A percentile compares a stretch with the other conserved stretches of the same genome.
phyloP scores from a whole-genome alignment of 2,888 invertebrate genomes.

The Gari tellinella region DNA sequence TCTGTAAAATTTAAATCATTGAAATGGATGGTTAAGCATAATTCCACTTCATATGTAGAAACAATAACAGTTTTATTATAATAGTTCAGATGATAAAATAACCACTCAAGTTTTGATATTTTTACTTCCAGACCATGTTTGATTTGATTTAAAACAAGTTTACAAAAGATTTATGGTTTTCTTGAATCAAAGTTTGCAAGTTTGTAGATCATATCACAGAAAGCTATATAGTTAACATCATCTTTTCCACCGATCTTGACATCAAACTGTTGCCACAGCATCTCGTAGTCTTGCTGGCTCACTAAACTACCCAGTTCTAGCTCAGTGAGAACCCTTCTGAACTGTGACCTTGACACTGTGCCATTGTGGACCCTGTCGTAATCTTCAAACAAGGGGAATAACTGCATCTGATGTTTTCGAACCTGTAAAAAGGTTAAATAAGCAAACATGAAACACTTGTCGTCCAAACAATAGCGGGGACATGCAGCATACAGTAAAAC shows the following conservation, averaged over 20 bases:
- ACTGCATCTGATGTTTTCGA: conserved; percentile 81
- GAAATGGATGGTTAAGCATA: too few relatives aligned
- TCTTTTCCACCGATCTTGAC: conserved; percentile 80
- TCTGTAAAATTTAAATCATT: too few relatives aligned
- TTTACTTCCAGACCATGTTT: too few relatives aligned
- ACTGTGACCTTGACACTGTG: conserved; percentile 83
- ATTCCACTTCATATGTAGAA: too few relatives aligned
- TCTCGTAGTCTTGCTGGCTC: conserved; percentile 79
- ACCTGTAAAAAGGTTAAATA: conserved; percentile 79
- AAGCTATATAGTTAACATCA: conserved; percentile 82
- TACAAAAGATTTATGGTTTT: conserved; percentile 72
- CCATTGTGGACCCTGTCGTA: conserved; percentile 83
- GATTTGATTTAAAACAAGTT: too few relatives aligned
- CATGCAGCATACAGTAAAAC: too few relatives aligned
- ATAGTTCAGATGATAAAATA: too few relatives aligned
- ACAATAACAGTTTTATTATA: too few relatives aligned
- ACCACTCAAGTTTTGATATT: too few relatives aligned
- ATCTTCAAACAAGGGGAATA: conserved; percentile 84
- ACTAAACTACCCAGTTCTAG: conserved; percentile 81
- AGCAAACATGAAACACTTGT: too few relatives aligned
- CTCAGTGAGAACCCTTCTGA: conserved; percentile 83
- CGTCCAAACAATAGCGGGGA: too few relatives aligned
- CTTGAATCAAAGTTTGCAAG: conserved; percentile 78
- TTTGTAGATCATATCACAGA: conserved; percentile 81
- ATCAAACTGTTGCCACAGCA: conserved; percentile 81